These are phyloP conservation scores for Mimas tiliae DNA, from an alignment of 2,888 invertebrate genomes.

Conservation along the genomic window DNA sequence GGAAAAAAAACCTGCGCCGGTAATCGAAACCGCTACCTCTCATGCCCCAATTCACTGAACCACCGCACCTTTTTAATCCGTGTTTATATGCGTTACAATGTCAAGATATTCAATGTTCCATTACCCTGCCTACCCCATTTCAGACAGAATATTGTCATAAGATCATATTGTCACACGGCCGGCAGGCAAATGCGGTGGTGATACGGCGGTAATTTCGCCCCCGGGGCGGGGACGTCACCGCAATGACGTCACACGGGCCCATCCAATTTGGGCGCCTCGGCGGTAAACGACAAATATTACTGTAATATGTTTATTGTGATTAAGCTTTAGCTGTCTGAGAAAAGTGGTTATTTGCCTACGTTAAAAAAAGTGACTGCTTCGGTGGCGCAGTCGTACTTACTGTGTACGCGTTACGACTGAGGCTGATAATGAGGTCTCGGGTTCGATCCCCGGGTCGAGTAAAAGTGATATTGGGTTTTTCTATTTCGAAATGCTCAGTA, in stretches of 20 bases:
- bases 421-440: no score
- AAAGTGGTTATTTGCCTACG: no score
- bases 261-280: conserved; percentile 11
- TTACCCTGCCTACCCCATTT: background rate
- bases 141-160: background rate
- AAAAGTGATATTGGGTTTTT: no score
- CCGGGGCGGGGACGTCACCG: no score
- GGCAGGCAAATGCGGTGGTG: conserved; percentile 1
- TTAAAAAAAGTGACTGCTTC: no score
- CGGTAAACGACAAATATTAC: background rate
- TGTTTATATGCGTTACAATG: background rate
- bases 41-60: no score
- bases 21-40: no score
- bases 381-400: no score
- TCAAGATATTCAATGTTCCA: background rate
- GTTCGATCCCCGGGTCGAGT: no score
- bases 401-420: no score
- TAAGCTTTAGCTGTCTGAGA: background rate
- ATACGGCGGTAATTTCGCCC: conserved; percentile 16
- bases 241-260: background rate
- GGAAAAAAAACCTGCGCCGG: no score
- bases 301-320: conserved; percentile 7
- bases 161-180: background rate
- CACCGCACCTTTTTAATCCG: background rate
- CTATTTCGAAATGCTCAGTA: no score